Percentiles rank a stretch among this genome's conserved stretches.
phyloP scores from a whole-genome alignment of 2,888 invertebrate species.

The Apamea crenata region DNA sequence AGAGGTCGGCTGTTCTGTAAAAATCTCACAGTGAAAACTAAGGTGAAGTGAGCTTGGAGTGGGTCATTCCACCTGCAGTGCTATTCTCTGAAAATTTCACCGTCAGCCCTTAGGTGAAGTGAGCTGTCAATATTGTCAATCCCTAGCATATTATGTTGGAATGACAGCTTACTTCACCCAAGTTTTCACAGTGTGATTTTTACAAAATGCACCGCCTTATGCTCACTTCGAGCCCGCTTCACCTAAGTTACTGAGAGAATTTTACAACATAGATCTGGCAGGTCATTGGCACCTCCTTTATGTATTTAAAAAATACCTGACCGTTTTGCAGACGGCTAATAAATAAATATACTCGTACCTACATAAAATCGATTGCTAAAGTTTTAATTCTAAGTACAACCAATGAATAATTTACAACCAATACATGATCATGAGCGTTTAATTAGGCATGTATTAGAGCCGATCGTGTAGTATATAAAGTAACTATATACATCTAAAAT shows the following conservation, averaged over 20 bases:
- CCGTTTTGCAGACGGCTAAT: slow-evolving; percentile 6
- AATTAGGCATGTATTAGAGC: slow-evolving; percentile 54
- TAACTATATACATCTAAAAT: slow-evolving; percentile 30
- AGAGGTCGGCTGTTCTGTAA: no score
- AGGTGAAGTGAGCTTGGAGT: no score
- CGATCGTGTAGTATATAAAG: slow-evolving; percentile 40
- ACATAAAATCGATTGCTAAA: slow-evolving; percentile 21
- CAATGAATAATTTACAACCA: slow-evolving; percentile 50
- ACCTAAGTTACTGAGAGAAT: neutral
- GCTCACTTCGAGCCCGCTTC: neutral
- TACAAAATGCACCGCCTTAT: neutral
- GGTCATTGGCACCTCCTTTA: neutral
- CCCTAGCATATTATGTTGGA: neutral
- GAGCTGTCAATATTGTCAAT: neutral
- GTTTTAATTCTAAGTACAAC: slow-evolving; percentile 27
- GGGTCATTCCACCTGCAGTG: no score
- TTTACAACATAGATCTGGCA: neutral
- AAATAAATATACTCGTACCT: slow-evolving; percentile 7
- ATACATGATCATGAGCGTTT: slow-evolving; percentile 47
- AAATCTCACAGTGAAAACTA: neutral
- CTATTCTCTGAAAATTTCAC: no score
- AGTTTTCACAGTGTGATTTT: neutral
- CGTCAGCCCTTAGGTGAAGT: no score
- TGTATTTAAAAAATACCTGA: neutral
- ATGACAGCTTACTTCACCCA: neutral